A percentile compares a stretch with the other conserved stretches of the same genome.
Conservation (phyloP, 2,113 vertebrate species). For the Brevimyrus niger region DNA sequence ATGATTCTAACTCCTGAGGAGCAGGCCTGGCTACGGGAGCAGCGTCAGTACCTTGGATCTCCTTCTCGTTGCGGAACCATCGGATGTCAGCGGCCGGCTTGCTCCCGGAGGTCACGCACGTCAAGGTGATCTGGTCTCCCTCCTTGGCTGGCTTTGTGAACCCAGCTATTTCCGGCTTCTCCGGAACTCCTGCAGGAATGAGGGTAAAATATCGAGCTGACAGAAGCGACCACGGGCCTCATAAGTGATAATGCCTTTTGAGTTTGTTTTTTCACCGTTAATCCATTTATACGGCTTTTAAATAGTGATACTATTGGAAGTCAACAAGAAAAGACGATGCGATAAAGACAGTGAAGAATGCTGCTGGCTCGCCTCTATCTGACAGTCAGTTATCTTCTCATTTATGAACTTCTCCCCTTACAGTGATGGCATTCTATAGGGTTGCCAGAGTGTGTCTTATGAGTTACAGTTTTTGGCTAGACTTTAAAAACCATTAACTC, state of each 20-base stretch:
- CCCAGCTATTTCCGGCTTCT: constrained; percentile 86
- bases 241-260: background rate
- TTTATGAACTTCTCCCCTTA: background rate
- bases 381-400: background rate
- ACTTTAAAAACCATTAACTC: background rate
- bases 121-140: constrained; percentile 83
- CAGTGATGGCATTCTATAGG: background rate
- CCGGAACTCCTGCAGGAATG: constrained; percentile 74
- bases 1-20: background rate
- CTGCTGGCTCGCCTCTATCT: background rate
- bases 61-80: constrained; percentile 95
- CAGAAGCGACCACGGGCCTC: background rate
- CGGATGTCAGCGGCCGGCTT: constrained; percentile 91
- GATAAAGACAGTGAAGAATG: background rate
- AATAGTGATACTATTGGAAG: background rate
- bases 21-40: background rate
- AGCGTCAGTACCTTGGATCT: constrained; percentile 81
- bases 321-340: background rate
- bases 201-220: background rate
- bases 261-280: background rate
- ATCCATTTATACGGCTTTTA: background rate
- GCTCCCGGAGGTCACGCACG: constrained; percentile 86
- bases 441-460: background rate
- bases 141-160: constrained; percentile 88
- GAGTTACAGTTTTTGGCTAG: background rate